Conservation (phyloP, 2,797 vertebrate genomes). For the Anguilla marmorata region DNA sequence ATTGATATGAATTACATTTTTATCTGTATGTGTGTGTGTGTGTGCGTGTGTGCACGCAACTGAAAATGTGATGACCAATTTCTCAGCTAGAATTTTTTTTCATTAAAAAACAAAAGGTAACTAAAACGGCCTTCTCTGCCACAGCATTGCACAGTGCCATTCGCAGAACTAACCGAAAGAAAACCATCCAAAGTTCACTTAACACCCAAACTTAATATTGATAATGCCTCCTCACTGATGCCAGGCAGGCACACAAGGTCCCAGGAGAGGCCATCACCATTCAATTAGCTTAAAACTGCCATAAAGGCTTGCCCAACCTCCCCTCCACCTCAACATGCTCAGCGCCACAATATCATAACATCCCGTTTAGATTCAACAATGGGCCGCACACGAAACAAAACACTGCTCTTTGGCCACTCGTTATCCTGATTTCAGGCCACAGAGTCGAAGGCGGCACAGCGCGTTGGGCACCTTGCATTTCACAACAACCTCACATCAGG, state of each 20-base stretch:
- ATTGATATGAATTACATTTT: not conserved
- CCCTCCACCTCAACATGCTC: slow-evolving; percentile 56
- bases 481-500: not conserved
- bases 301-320: slow-evolving; percentile 49
- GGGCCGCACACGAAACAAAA: slow-evolving; percentile 18
- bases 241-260: slow-evolving; percentile 59
- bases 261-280: slow-evolving; percentile 56
- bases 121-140: not conserved
- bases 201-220: slow-evolving; percentile 65
- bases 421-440: slow-evolving; percentile 13
- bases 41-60: not conserved
- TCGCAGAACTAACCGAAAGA: slow-evolving; percentile 64
- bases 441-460: not conserved
- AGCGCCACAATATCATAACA: slow-evolving; percentile 38
- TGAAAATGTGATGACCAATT: not conserved
- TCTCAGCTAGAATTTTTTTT: not conserved
- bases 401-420: not conserved
- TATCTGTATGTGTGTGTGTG: not conserved
- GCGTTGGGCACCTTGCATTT: not conserved
- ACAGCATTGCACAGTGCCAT: not conserved
- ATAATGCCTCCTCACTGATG: slow-evolving; percentile 55
- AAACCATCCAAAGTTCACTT: slow-evolving; percentile 73
- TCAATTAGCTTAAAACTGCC: slow-evolving; percentile 57
- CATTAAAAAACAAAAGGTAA: not conserved
- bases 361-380: slow-evolving; percentile 24